Base-by-base conservation (phyloP, 2,888 invertebrate genomes). In the Coenonympha arcania region DNA sequence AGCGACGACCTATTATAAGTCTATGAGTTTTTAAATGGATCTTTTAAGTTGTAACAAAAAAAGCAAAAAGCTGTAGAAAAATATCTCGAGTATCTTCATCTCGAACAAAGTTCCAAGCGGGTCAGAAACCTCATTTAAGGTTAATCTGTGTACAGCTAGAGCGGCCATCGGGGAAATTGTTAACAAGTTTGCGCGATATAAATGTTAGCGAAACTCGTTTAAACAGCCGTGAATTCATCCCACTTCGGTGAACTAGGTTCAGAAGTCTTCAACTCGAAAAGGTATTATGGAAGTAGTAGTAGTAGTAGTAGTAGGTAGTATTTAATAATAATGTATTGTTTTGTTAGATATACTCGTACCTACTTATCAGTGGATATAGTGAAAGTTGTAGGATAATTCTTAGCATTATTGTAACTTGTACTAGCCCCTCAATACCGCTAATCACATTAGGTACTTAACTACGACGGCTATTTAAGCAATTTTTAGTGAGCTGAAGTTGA, bases 91-190 rank as follows among this genome's bases (percentile, higher is more conserved):
- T 33, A 33, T 15, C 8, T 33, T 16, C 16, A 33, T 33, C 15
- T 4, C 15, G 18, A 24, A 24, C 26, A 26, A 16, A 28, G 6
- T 15, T 3, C 8, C 6, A 11, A 8, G 30, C 11, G 19, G 26
- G 9, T 41, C 16, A 11, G 19, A 13, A 18, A 43, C 13, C 18
- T 34, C 6, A 15, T 44, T 44, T 18, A 44, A 22, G 22, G 33
- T 43, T 24, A 34, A 44, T 34, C 16, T 15, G 34, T 6, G 34
- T 33, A 33, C 33, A 33, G 30, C 30, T 24, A 16, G 24, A 34
- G n/a, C 18, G 33, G 18, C 16, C 24, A 34, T 44, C n/a, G n/a
- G 34, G 44, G 34, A 26, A 44, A 44, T 26, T 34, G 34, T 44
- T 34, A 8, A 44, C 34, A 34, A 44, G 34, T 15, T 44, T 34